Conservation (phyloP, 2,797 vertebrate species). For the Hybognathus amarus region DNA sequence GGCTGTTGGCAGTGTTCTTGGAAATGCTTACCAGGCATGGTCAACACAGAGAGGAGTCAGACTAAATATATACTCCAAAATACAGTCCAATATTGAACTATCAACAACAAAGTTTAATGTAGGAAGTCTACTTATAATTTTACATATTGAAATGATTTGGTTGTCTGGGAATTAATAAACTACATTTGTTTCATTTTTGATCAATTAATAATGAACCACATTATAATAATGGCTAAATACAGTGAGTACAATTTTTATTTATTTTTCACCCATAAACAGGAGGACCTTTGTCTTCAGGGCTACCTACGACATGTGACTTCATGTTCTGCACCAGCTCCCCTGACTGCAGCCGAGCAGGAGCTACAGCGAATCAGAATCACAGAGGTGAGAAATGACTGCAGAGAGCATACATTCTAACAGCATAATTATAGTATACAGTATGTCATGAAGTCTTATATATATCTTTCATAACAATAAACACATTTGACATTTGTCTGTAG, state of each 20-base stretch:
- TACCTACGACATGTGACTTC: conserved; percentile 91
- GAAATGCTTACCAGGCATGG: conserved; percentile 38
- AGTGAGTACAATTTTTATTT: background rate
- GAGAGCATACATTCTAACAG: background rate
- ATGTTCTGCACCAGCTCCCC: conserved; percentile 87
- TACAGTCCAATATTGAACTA: conserved; percentile 6
- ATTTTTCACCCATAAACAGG: conserved; percentile 74
- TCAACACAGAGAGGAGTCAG: background rate
- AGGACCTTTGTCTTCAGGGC: conserved; percentile 90
- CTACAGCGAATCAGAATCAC: conserved; percentile 95
- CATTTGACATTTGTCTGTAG: too few species aligned
- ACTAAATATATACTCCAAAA: conserved; percentile 28
- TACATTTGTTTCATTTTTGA: background rate
- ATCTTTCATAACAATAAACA: too few species aligned
- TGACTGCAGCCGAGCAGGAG: conserved; percentile 93
- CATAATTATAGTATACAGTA: background rate
- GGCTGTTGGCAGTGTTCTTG: conserved; percentile 39
- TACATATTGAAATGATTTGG: background rate
- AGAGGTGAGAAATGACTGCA: conserved; percentile 81
- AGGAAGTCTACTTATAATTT: background rate
- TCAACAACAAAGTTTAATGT: background rate
- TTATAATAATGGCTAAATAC: too few species aligned
- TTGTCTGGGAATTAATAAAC: background rate
- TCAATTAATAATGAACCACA: background rate
- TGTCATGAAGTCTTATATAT: too few species aligned